Evolutionary conservation across 37 sponge, comb jelly and placozoan genomes (phyloP).

Genomic region (Spongia lamella): DNA sequence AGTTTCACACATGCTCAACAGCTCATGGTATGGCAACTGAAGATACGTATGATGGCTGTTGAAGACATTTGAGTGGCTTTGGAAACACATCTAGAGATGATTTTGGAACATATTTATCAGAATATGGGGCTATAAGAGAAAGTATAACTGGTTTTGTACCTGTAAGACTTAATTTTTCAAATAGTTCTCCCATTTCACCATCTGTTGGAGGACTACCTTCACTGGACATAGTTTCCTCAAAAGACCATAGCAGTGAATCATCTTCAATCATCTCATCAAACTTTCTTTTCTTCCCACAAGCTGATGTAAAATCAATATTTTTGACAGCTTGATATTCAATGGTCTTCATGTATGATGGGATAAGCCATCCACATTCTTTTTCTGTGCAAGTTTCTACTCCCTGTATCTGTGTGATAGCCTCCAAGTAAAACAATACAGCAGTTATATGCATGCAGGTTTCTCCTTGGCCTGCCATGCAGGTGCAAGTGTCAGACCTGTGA

Average conservation of each 20-base stretch:
- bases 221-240: not conserved
- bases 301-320: no score
- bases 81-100: constrained; percentile 18
- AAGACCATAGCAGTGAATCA: not conserved
- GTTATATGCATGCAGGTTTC: constrained; percentile 61
- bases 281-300: no score
- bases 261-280: no score
- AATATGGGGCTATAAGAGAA: constrained; percentile 19
- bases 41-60: constrained; percentile 10
- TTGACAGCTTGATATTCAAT: constrained; percentile 35
- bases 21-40: constrained; percentile 15
- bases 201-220: constrained; percentile 26
- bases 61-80: not conserved
- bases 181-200: constrained; percentile 22
- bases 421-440: constrained; percentile 44
- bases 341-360: constrained; percentile 45
- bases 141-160: constrained; percentile 54
- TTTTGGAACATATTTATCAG: constrained; percentile 35
- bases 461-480: constrained; percentile 64
- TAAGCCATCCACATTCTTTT: no score
- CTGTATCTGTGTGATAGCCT: constrained; percentile 23
- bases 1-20: constrained; percentile 38
- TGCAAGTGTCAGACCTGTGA: no score
- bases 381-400: no score
- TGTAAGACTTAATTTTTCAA: constrained; percentile 9